Evolutionary conservation across 1,140 invertebrate genomes (phyloP).

Genomic region (Tetramorium simillimum): DNA sequence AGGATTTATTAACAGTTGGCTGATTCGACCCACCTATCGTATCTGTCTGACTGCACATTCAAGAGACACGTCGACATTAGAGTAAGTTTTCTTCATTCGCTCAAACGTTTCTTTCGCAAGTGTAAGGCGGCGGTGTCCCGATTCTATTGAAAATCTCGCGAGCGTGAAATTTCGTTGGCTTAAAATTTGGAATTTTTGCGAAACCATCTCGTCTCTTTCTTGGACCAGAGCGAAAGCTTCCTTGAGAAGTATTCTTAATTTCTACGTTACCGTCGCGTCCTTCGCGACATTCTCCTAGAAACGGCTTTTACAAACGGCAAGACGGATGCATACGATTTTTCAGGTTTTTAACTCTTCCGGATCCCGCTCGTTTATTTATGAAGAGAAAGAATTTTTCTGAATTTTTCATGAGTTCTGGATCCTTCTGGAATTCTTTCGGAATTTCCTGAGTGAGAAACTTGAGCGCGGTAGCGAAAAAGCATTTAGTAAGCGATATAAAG

Average conservation of each 20-base stretch:
- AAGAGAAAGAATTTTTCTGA: conserved; percentile 29
- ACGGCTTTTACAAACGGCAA: conserved; percentile 26
- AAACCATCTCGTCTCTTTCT: conserved; percentile 1
- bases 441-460: conserved; percentile 23
- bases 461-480: not conserved
- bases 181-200: conserved; percentile 49
- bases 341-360: conserved; percentile 45
- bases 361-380: conserved; percentile 20
- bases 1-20: not conserved
- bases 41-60: conserved; percentile 28
- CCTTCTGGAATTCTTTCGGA: conserved; percentile 12
- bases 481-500: conserved; percentile 43
- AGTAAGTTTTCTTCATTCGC: conserved; percentile 24
- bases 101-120: conserved; percentile 20
- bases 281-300: not conserved
- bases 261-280: not conserved
- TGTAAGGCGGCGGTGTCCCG: not conserved
- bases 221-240: conserved; percentile 10
- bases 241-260: conserved; percentile 38
- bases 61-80: conserved; percentile 30
- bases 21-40: not conserved
- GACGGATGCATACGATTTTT: conserved; percentile 40
- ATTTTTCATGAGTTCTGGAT: conserved; percentile 42
- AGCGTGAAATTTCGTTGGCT: conserved; percentile 50
- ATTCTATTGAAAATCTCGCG: conserved; percentile 27